phyloP scores from a whole-genome alignment of 2,113 vertebrate species.

The Poeciliopsis prolifica region DNA sequence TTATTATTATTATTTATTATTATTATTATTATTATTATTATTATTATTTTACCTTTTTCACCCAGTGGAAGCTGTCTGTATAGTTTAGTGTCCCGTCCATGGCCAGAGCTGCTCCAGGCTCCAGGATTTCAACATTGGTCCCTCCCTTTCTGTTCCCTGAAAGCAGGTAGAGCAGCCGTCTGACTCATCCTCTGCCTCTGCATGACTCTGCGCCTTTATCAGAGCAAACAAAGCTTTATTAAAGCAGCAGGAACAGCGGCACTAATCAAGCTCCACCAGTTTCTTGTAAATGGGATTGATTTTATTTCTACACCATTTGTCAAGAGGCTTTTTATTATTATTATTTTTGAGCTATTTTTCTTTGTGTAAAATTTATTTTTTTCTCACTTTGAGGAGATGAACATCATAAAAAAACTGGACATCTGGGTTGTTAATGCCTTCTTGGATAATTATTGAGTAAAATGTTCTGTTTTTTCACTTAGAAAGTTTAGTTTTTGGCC shows the following conservation, averaged over 20 bases:
- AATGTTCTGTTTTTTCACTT: constrained; percentile 2
- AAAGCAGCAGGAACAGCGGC: constrained; percentile 30
- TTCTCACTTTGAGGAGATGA: too few relatives aligned
- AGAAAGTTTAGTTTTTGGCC: not conserved
- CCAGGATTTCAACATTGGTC: constrained; percentile 48
- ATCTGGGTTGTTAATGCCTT: not conserved
- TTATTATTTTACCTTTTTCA: not conserved
- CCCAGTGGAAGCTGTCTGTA: not conserved
- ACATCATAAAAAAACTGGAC: not conserved
- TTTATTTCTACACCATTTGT: not conserved
- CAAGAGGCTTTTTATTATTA: not conserved
- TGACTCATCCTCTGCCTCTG: constrained; percentile 35
- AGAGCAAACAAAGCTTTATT: constrained; percentile 49
- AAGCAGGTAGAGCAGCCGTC: constrained; percentile 57
- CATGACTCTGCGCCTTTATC: constrained; percentile 64
- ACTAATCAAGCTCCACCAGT: constrained; percentile 7
- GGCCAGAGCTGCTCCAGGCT: constrained; percentile 27
- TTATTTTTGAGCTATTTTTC: not conserved
- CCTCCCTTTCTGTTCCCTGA: constrained; percentile 33
- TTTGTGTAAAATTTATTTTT: too few relatives aligned
- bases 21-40: not conserved
- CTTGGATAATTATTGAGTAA: not conserved
- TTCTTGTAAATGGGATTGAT: constrained; percentile 8
- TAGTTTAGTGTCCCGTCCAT: constrained; percentile 27
- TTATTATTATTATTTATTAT: too few relatives aligned